These are phyloP conservation scores for Boleophthalmus pectinirostris DNA, from an alignment of 2,113 vertebrate genomes.

Conservation along the genomic window DNA sequence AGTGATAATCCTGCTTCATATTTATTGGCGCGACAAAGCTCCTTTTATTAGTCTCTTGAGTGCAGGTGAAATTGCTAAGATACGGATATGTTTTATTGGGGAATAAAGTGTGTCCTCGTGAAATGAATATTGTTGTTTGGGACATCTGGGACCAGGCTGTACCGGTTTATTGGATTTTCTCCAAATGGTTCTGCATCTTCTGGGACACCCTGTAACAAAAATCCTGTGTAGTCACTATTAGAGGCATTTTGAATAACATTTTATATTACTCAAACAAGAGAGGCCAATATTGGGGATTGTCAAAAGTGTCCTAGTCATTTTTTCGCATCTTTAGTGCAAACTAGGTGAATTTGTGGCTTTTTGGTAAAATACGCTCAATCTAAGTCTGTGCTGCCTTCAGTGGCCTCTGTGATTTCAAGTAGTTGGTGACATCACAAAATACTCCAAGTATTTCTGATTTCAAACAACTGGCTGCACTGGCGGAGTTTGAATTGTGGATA, in stretches of 20 bases:
- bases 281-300: neutral
- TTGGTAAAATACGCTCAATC: too few species aligned
- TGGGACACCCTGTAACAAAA: slow-evolving; percentile 1
- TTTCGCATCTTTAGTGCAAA: too few species aligned
- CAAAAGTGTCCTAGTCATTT: neutral
- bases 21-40: neutral
- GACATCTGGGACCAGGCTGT: slow-evolving; percentile 1
- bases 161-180: slow-evolving; percentile 2
- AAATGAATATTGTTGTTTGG: slow-evolving; percentile 13
- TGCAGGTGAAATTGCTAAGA: slow-evolving; percentile 3
- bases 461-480: too few species aligned
- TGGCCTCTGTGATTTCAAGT: too few species aligned
- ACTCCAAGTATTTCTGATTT: too few species aligned
- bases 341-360: too few species aligned
- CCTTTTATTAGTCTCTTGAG: slow-evolving; percentile 5
- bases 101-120: slow-evolving; percentile 10
- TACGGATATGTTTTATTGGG: slow-evolving; percentile 9
- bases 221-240: neutral
- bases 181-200: slow-evolving; percentile 8
- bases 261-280: neutral
- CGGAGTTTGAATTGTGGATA: too few species aligned
- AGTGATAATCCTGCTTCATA: neutral
- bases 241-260: neutral
- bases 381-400: too few species aligned
- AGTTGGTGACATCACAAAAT: too few species aligned